Base-by-base conservation (phyloP, 2,113 vertebrate genomes). In the Mola mola region DNA sequence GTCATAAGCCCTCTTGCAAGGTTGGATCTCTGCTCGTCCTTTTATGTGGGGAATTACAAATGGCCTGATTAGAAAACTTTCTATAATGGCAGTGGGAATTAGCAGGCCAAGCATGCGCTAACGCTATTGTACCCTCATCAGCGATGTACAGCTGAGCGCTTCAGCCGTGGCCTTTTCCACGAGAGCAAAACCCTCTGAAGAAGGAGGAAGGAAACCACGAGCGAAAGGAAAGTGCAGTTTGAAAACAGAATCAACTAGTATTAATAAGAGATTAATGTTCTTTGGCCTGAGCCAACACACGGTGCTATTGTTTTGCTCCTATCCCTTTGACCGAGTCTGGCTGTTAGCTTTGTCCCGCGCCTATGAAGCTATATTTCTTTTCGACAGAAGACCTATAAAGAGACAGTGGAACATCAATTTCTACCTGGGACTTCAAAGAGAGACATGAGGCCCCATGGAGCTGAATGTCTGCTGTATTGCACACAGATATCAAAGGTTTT, bases 191-290 rank as follows among this genome's bases (percentile, higher is more conserved):
- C 47, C 58, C 70, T 38, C 68, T 53, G 44, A 73, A 84, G 79
- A 67, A 61, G 17, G 38, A 64, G 33, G 56, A 15, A 24, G 15
- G 8, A n/a, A n/a, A n/a, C n/a, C n/a, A n/a, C n/a, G n/a, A n/a
- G n/a, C n/a, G 4, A 67, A 78, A 37, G 72, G 53, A 46, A 60
- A 77, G 80, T 70, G 63, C 64, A 66, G 68, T 79, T 79, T 76
- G 55, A 67, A 87, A 82, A 76, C 78, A 82, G 61, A 85, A 85
- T 85, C 74, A 83, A 86, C 84, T 82, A 74, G 73, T 81, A 84
- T 84, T 87, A 89, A 84, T 88, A 87, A 71, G 72, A 85, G 59
- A 88, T 89, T 84, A 82, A 85, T 89, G 77, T 76, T 88, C 70
- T 80, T 71, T 88, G 69, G 64, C 78, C 78, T 65, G 24, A 67